Base-by-base conservation (phyloP, 2,797 vertebrate species). In the Petrocephalus sullivani region DNA sequence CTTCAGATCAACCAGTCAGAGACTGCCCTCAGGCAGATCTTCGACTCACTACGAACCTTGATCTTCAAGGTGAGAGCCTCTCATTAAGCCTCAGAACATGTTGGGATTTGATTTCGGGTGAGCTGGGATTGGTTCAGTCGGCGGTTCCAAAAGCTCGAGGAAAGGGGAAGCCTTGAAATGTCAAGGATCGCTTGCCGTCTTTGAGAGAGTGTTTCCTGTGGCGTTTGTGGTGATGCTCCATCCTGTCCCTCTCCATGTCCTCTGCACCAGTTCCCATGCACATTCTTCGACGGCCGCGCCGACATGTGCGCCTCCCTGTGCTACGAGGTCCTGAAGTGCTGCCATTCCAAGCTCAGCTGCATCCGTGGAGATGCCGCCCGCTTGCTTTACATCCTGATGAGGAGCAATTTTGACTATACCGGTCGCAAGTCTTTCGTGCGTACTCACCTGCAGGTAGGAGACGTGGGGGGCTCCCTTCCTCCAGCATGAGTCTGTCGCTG, bases 1-100 rank as follows among this genome's bases (percentile, higher is more conserved):
- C 97, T 99, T 92, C 97, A 98, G 94, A 98, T 98, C 93, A 96
- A 98, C 89, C 98, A 99, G 89, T 99, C 98, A 10, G 98, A 99
- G 93, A 96, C 93, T 0, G 97, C 98, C 37, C 93, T 99, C 91
- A 99, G 98, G 91, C 97, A 97, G 71, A 96, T 99, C 92, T 99
- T 99, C 94, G 96, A 95, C 88, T 98, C 98, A 14, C 94, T 99
- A 90, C 96, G 97, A 88, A 96, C 97, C 46, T 96, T 99, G 90
- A 97, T 99, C 94, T 98, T 96, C 94, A 99, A 99, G 97, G 98
- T 99, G 91, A 91, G 92, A 5, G n/a, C 82, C 82, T 53, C 19
- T 49, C 75, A 21, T 19, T 19, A 21, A 21, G 75, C 75, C 33
- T 19, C 33, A 10, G 16, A 81, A 19, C 19, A 21, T 46, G 71